Base-by-base conservation (phyloP, 2,888 invertebrate genomes). In the Entomobrya proxima region DNA sequence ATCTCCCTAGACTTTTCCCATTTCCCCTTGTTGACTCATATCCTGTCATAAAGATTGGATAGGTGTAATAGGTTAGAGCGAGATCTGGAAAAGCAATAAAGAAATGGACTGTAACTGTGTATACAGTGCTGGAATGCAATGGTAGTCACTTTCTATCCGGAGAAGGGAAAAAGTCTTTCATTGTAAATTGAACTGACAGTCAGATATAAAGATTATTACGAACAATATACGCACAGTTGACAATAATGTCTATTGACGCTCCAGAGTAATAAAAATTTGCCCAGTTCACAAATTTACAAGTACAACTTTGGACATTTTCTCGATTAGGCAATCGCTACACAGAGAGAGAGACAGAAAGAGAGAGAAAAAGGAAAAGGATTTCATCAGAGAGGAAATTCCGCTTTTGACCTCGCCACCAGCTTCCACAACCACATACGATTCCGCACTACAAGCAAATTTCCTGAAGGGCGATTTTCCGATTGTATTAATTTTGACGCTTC, bases 11-110 rank as follows among this genome's bases (percentile, higher is more conserved):
- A 64, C 35, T 64, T 64, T 64, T 64, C 64, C 35, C 64, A 64
- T 64, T 64, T 64, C 64, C 64, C 64, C 64, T 64, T 64, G 64
- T 64, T 64, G 64, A 64, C 64, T 64, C 64, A 64, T 64, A 64
- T 64, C 64, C 64, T 64, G 64, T 64, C 64, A 64, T 64, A 64
- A 64, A 64, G 64, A 64, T 64, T 64, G 32, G 35, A 35, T 35
- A 64, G 64, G 64, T 64, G 64, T 35, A 64, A 64, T 64, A 35
- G 64, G 35, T 18, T 35, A 24, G 18, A 18, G 35, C 32, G 64
- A 64, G 35, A 55, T 55, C 32, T 64, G 35, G 35, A 15, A 35
- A 64, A 64, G 64, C 64, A 64, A 64, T 64, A 64, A 64, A 64
- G 35, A 15, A 64, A 35, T 64, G 18, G 55, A 18, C 21, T 13